Percentiles rank a stretch among this genome's conserved stretches.
These are phyloP conservation scores for Pristiophorus japonicus DNA, from an alignment of 2,113 vertebrate species.

Conservation along the genomic window DNA sequence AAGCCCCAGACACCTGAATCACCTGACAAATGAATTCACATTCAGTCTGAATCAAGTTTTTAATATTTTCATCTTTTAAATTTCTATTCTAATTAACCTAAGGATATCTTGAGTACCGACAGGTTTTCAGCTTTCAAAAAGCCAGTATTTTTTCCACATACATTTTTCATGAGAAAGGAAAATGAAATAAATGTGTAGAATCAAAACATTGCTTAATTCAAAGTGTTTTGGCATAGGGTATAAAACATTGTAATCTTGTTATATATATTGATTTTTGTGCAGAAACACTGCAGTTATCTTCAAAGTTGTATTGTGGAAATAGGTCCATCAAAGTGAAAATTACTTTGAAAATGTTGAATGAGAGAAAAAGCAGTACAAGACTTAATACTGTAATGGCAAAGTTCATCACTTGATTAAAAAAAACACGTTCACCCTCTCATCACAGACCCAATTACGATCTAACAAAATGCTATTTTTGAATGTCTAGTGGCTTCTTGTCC, in stretches of 20 bases:
- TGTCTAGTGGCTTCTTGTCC: not conserved
- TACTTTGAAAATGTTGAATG: not conserved
- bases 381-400: not conserved
- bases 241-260: too few species aligned
- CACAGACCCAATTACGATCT: not conserved
- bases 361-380: not conserved
- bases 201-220: not conserved
- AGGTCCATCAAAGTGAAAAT: not conserved
- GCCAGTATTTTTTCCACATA: not conserved
- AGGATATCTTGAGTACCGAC: not conserved
- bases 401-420: not conserved
- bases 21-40: slow-evolving; percentile 55
- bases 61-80: not conserved
- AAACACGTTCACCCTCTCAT: not conserved
- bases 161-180: not conserved
- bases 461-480: not conserved
- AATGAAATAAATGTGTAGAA: not conserved
- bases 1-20: slow-evolving; percentile 97
- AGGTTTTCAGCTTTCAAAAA: not conserved
- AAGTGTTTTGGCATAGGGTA: not conserved
- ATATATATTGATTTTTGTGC: too few species aligned
- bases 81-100: not conserved
- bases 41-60: not conserved
- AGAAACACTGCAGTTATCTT: not conserved
- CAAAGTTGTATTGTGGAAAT: not conserved